Evolutionary conservation across 2,888 invertebrate genomes (phyloP).

Genomic region (Nesidiocoris tenuis): DNA sequence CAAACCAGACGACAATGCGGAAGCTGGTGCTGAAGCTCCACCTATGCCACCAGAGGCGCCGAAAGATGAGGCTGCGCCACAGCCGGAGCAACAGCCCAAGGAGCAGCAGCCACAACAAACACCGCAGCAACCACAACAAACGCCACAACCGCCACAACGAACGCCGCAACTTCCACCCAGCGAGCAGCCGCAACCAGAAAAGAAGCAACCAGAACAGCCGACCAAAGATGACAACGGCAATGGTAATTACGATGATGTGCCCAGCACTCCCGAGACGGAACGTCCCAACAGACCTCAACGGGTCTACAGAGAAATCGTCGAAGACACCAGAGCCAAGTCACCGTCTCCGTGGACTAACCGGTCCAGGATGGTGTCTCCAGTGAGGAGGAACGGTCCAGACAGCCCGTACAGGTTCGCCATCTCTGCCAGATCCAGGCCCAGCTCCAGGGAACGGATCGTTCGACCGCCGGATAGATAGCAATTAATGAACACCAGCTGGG

Average conservation of each 20-base stretch:
- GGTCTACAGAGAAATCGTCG: constrained; percentile 25
- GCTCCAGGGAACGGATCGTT: constrained; percentile 30
- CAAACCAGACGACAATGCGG: constrained; percentile 8
- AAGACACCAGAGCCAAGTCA: constrained; percentile 29
- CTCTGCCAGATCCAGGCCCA: constrained; percentile 21
- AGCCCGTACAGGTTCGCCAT: constrained; percentile 3
- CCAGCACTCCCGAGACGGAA: constrained; percentile 33
- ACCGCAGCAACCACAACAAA: background rate
- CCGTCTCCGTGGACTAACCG: constrained; percentile 37
- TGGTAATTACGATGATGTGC: constrained; percentile 7
- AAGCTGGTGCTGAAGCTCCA: background rate
- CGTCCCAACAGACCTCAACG: constrained; percentile 20
- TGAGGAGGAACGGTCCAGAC: constrained; percentile 15
- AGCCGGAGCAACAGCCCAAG: background rate
- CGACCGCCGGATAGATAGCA: constrained; percentile 32
- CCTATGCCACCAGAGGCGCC: constrained; percentile 3
- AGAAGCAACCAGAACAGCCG: constrained; percentile 6
- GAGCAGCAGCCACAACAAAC: background rate
- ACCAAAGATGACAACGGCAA: constrained; percentile 2
- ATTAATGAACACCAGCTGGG: constrained; percentile 41
- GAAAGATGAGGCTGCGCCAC: background rate
- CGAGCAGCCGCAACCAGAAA: constrained; percentile 12
- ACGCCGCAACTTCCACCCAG: background rate
- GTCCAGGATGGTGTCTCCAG: constrained; percentile 25
- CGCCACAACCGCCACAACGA: background rate